Evolutionary conservation across 2,888 invertebrate species (phyloP).

Genomic region (Eupithecia insigniata): DNA sequence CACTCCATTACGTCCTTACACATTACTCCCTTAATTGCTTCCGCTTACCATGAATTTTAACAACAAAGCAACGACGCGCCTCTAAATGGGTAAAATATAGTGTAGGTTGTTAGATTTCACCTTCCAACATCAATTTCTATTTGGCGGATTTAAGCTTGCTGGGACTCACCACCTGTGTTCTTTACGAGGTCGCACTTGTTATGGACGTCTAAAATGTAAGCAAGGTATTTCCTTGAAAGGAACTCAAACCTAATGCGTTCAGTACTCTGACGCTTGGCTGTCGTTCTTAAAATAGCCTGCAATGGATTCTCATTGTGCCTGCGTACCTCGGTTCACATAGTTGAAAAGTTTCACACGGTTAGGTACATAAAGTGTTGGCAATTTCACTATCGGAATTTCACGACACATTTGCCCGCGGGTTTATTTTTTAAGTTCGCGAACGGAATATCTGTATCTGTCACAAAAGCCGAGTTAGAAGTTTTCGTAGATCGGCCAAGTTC

Average conservation of each 20-base stretch:
- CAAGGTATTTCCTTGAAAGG: slow-evolving; percentile 40
- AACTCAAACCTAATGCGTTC: slow-evolving; percentile 42
- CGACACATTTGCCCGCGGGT: slow-evolving; percentile 45
- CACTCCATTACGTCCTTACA: slow-evolving; percentile 79
- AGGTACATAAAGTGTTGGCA: slow-evolving; percentile 35
- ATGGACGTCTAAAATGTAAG: slow-evolving; percentile 50
- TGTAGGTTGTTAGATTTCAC: slow-evolving; percentile 75
- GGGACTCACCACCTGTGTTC: slow-evolving; percentile 70
- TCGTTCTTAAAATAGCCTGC: slow-evolving; percentile 25
- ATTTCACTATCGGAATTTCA: slow-evolving; percentile 45
- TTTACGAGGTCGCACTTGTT: slow-evolving; percentile 69
- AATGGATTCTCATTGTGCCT: slow-evolving; percentile 30
- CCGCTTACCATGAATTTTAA: slow-evolving; percentile 79
- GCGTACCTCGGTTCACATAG: slow-evolving; percentile 32
- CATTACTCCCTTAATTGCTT: slow-evolving; percentile 79
- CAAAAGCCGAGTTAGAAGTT: slow-evolving; percentile 58
- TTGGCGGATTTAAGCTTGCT: slow-evolving; percentile 71
- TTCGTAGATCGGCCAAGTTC: slow-evolving; percentile 58
- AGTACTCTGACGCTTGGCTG: slow-evolving; percentile 34
- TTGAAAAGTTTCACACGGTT: slow-evolving; percentile 40
- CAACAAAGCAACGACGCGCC: slow-evolving; percentile 73
- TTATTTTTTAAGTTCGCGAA: slow-evolving; percentile 55
- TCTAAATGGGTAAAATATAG: slow-evolving; percentile 74
- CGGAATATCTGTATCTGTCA: slow-evolving; percentile 54
- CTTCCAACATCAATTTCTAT: slow-evolving; percentile 77